Evolutionary conservation across 2,888 invertebrate species (phyloP), one percentile per base, ranked within the genome.

Genomic region (Campoplex capitator): DNA sequence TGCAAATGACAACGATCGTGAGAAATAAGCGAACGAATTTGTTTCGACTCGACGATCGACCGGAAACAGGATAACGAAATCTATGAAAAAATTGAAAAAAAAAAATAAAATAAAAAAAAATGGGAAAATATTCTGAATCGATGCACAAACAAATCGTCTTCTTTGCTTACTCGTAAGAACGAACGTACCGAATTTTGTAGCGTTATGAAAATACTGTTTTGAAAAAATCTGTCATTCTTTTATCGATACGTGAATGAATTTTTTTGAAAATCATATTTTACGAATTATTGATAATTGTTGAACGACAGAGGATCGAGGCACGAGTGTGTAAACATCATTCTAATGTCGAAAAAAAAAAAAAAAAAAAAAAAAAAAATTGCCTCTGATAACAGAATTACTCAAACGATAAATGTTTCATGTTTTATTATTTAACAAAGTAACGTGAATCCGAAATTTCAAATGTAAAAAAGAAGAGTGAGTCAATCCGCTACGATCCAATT

Each of bases 281-380:
- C 13, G 1, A 32, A 62, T 67, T 81, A 74, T 74, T 54, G 51
- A 56, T 67, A 74, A 74, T n/a, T 74, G 54, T 73, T 28, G 16
- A 65, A 62, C 73, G 48, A 23, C 35, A 80, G 28, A 11, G 65
- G 48, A 58, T 23, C 23, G 54, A 75, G 28, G 62, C 67, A 58
- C 48, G 68, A 86, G 80, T 9, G 71, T 84, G 77, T 56, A 38
- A 83, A 73, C 28, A 70, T 65, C 54, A 76, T 84, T 78, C 18
- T 79, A 83, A 84, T 84, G 79, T 84, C 82, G 81, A 65, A 23
- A 23, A 23, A 23, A 65, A 83, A 87, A 79, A 84, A 82, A 71
- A 87, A n/a, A n/a, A 65, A 23, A 23, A 23, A 23, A 65, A 83
- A 87, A 79, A 84, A 82, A 71, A 87, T 82, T 83, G 87, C 87